Percentiles rank a stretch among this genome's conserved stretches.
phyloP scores from a whole-genome alignment of 92 coral and sea anemone genomes.

The Porites divaricata region DNA sequence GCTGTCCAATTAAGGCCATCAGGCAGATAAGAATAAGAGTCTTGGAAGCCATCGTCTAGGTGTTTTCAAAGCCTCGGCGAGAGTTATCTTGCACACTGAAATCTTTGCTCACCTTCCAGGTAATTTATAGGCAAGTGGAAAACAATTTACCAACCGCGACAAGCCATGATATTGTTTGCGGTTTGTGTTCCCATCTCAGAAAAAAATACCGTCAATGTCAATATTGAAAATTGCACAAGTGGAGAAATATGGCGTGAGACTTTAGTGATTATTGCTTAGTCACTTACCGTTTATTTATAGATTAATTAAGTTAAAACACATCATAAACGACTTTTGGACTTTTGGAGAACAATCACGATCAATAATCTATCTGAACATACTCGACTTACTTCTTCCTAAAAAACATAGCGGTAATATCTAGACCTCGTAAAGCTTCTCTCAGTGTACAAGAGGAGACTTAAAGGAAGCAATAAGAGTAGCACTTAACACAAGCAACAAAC shows the following conservation, averaged over 20 bases:
- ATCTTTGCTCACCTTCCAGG: too few relatives aligned
- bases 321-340: too few relatives aligned
- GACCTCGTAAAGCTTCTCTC: too few relatives aligned
- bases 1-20: neutral
- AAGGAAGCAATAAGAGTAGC: too few relatives aligned
- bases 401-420: too few relatives aligned
- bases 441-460: too few relatives aligned
- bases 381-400: too few relatives aligned
- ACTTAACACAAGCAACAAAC: too few relatives aligned
- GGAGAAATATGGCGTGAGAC: neutral
- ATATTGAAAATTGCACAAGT: neutral
- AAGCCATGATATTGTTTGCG: neutral
- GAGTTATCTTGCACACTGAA: neutral
- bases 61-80: neutral
- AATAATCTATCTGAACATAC: too few relatives aligned
- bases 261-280: neutral
- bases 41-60: slow-evolving; percentile 11
- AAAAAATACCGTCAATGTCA: neutral
- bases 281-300: neutral
- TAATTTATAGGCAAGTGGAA: neutral
- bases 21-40: slow-evolving; percentile 4
- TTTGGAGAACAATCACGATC: too few relatives aligned
- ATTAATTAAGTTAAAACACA: neutral
- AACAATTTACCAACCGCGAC: neutral
- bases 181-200: neutral